Percentiles rank a stretch among this genome's conserved stretches.
Evolutionary conservation across 2,797 vertebrate species (phyloP).

Genomic region (Mormyrus proboscirostris): DNA sequence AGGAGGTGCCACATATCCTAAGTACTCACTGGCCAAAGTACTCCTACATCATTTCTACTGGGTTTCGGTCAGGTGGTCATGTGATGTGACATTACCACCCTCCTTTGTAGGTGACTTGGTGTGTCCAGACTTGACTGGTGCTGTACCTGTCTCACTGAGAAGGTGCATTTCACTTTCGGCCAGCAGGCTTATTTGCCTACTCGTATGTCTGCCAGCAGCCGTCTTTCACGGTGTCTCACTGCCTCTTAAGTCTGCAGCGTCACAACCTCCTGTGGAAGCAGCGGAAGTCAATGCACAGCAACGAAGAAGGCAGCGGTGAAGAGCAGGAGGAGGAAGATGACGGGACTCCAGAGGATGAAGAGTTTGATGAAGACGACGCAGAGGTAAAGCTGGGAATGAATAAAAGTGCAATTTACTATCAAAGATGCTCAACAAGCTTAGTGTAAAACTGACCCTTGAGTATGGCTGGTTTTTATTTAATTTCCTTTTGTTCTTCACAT

Average conservation of each 20-base stretch:
- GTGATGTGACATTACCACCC: neutral
- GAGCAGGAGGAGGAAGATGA: constrained; percentile 29
- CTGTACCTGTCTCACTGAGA: neutral
- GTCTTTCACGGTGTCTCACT: neutral
- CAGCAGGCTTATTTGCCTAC: neutral
- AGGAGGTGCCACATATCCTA: neutral
- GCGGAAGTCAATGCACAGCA: constrained; percentile 55
- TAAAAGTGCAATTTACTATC: neutral
- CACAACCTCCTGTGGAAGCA: constrained; percentile 80
- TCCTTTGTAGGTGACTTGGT: neutral
- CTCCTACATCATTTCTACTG: neutral
- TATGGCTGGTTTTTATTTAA: neutral
- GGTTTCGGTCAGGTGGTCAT: neutral
- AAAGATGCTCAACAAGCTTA: neutral
- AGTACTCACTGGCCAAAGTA: neutral
- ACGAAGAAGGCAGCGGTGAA: constrained; percentile 27
- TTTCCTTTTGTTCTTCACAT: neutral
- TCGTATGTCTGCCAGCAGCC: neutral
- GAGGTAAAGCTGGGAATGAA: constrained; percentile 28
- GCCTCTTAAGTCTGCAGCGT: constrained; percentile 66
- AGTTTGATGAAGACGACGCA: constrained; percentile 22
- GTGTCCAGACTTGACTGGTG: neutral
- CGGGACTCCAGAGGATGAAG: constrained; percentile 31
- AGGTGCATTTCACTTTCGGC: neutral
- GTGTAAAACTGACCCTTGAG: neutral